These are phyloP conservation scores for Clarias macrocephalus DNA, from an alignment of 2,113 vertebrate genomes.

Conservation along the genomic window DNA sequence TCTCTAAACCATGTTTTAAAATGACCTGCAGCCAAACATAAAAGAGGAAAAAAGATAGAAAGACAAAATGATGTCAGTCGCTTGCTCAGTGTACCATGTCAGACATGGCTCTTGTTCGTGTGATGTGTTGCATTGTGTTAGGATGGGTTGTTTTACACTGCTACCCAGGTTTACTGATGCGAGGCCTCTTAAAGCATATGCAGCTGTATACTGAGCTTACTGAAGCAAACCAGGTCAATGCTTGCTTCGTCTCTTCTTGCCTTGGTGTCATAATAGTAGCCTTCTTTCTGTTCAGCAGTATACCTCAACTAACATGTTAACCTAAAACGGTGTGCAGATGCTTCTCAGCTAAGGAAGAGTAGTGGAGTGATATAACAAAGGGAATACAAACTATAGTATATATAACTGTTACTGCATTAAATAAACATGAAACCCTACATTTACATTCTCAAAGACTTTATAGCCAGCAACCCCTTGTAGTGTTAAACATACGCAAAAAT, in stretches of 20 bases:
- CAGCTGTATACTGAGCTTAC: constrained; percentile 42
- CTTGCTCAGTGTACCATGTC: constrained; percentile 35
- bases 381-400: neutral
- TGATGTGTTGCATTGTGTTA: constrained; percentile 48
- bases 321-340: neutral
- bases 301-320: neutral
- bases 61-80: constrained; percentile 15
- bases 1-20: neutral
- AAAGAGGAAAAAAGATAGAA: constrained; percentile 23
- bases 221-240: constrained; percentile 54
- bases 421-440: neutral
- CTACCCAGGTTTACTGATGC: constrained; percentile 47
- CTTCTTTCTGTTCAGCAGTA: constrained; percentile 31
- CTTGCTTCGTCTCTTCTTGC: neutral
- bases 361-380: neutral
- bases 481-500: neutral
- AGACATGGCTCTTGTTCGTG: constrained; percentile 39
- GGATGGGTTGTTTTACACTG: constrained; percentile 38
- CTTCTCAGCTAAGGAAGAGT: neutral
- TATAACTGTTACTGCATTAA: neutral
- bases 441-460: neutral
- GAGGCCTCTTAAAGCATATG: constrained; percentile 47
- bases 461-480: neutral
- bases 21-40: neutral
- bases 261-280: constrained; percentile 11